Percentiles rank a stretch among this genome's conserved stretches.
phyloP scores from a whole-genome alignment of 2,113 vertebrate genomes.

The Anseranas semipalmata region DNA sequence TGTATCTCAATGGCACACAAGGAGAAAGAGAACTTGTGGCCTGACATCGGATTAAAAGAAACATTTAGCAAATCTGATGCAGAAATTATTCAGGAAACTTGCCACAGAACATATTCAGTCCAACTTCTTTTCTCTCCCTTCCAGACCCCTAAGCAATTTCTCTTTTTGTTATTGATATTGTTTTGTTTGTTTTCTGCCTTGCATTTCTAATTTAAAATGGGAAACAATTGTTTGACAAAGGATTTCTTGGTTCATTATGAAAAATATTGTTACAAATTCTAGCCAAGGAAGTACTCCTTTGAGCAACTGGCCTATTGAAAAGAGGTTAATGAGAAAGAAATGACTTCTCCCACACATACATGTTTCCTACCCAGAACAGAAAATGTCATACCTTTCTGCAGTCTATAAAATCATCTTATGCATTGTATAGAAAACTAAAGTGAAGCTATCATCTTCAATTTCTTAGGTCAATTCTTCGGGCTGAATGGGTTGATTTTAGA shows the following conservation, averaged over 20 bases:
- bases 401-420: background rate
- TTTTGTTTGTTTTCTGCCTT: background rate
- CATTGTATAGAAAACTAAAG: background rate
- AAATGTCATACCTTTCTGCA: background rate
- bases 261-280: background rate
- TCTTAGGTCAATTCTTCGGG: background rate
- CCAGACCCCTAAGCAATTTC: background rate
- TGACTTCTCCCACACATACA: background rate
- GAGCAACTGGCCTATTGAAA: background rate
- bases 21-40: background rate
- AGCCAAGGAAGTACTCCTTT: background rate
- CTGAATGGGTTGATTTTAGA: background rate
- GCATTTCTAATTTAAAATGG: background rate
- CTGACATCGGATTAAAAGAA: background rate
- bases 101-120: background rate
- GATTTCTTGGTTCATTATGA: background rate
- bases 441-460: background rate
- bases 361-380: background rate
- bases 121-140: background rate
- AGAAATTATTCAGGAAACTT: constrained; percentile 2
- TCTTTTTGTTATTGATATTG: background rate
- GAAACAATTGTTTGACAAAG: background rate
- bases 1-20: background rate
- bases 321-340: background rate
- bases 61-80: background rate